Conservation (phyloP, 2,113 vertebrate genomes). For the Ictalurus punctatus region DNA sequence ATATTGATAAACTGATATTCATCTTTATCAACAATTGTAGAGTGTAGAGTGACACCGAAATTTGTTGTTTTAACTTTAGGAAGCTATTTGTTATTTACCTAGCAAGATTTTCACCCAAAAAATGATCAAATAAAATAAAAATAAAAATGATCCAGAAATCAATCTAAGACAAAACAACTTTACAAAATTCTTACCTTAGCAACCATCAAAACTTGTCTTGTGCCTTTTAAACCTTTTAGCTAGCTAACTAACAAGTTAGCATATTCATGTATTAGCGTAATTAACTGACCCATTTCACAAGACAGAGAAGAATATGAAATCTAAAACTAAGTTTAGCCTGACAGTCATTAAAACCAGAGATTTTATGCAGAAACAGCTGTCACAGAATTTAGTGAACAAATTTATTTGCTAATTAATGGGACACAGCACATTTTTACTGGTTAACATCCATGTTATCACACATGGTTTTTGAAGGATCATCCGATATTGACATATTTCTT, state of each 20-base stretch:
- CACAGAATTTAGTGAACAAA: background rate
- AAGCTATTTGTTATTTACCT: background rate
- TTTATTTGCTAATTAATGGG: background rate
- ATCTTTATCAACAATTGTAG: background rate
- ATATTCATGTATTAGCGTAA: background rate
- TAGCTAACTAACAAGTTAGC: background rate
- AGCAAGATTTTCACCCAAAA: background rate
- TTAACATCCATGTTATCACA: background rate
- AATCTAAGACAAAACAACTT: background rate
- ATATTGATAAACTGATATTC: background rate
- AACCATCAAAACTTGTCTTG: background rate
- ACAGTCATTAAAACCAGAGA: background rate
- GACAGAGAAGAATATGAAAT: background rate
- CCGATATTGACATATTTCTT: background rate
- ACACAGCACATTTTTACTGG: background rate
- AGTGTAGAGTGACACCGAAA: background rate
- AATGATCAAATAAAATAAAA: background rate
- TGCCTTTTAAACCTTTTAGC: background rate
- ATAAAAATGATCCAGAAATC: background rate
- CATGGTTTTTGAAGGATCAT: background rate
- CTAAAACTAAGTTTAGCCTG: background rate
- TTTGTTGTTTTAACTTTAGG: background rate
- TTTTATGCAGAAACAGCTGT: background rate
- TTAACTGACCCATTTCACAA: background rate
- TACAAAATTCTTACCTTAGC: background rate